These are phyloP conservation scores for Anoplius nigerrimus DNA, from an alignment of 2,888 invertebrate species.

Conservation along the genomic window DNA sequence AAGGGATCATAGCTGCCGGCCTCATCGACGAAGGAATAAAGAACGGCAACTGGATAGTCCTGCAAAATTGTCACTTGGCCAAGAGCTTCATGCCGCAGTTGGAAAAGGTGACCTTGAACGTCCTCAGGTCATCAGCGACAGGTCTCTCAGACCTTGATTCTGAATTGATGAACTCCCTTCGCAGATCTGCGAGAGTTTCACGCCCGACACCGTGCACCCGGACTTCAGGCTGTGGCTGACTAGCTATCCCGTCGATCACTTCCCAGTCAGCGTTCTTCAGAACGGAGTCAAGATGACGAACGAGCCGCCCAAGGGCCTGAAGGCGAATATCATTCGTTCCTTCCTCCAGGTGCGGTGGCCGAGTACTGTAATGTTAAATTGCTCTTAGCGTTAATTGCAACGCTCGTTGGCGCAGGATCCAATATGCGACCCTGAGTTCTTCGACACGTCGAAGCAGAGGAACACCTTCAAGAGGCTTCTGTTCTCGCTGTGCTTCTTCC, in stretches of 20 bases:
- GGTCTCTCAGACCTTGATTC: too few relatives aligned
- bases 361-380: neutral
- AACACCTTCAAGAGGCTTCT: conserved; percentile 88
- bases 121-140: neutral
- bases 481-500: conserved; percentile 94
- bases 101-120: conserved; percentile 81
- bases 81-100: conserved; percentile 95
- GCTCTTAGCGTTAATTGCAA: neutral
- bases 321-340: conserved; percentile 89
- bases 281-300: conserved; percentile 98
- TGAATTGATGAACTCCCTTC: conserved; percentile 17
- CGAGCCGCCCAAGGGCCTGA: conserved; percentile 93
- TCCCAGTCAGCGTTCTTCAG: conserved; percentile 93
- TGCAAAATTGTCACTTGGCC: conserved; percentile 97
- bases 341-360: conserved; percentile 78
- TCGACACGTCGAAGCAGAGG: conserved; percentile 86
- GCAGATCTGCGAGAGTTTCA: conserved; percentile 89
- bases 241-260: conserved; percentile 92
- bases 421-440: conserved; percentile 91
- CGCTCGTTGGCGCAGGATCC: conserved; percentile 80
- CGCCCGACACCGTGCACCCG: conserved; percentile 88
- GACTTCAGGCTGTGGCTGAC: conserved; percentile 97
- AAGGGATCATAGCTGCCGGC: conserved; percentile 90
- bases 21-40: conserved; percentile 90
- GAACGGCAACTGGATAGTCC: conserved; percentile 93